Percentiles rank a stretch among this genome's conserved stretches.
Conservation (phyloP, 2,113 vertebrate genomes). For the Oreotrochilus melanogaster region DNA sequence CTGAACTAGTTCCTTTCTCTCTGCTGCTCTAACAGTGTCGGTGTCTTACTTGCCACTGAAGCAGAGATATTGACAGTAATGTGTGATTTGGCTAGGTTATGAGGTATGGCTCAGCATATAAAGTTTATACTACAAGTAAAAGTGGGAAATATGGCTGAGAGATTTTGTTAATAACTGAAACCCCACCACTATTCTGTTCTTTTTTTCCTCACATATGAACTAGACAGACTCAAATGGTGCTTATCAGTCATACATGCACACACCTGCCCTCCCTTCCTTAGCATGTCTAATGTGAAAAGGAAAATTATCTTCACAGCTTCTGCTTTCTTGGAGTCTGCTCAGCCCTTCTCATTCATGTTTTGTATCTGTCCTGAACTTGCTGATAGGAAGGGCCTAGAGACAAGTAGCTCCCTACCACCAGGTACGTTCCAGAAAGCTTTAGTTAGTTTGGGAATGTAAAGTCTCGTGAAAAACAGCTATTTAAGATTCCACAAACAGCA, state of each 20-base stretch:
- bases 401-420: not conserved
- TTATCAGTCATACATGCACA: not conserved
- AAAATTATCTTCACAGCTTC: not conserved
- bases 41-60: not conserved
- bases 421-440: not conserved
- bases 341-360: not conserved
- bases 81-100: not conserved
- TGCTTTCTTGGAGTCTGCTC: not conserved
- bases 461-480: not conserved
- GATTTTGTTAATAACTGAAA: not conserved
- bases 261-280: rapidly evolving
- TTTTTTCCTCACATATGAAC: not conserved
- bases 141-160: not conserved
- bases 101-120: not conserved
- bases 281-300: not conserved
- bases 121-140: not conserved
- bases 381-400: not conserved
- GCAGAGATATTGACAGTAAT: not conserved
- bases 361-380: not conserved
- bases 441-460: not conserved
- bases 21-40: not conserved
- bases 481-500: not conserved
- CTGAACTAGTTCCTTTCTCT: not conserved
- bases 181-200: not conserved
- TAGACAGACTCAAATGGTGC: not conserved